These are phyloP conservation scores for Luscinia luscinia DNA, from an alignment of 2,797 vertebrate genomes.

Conservation along the genomic window DNA sequence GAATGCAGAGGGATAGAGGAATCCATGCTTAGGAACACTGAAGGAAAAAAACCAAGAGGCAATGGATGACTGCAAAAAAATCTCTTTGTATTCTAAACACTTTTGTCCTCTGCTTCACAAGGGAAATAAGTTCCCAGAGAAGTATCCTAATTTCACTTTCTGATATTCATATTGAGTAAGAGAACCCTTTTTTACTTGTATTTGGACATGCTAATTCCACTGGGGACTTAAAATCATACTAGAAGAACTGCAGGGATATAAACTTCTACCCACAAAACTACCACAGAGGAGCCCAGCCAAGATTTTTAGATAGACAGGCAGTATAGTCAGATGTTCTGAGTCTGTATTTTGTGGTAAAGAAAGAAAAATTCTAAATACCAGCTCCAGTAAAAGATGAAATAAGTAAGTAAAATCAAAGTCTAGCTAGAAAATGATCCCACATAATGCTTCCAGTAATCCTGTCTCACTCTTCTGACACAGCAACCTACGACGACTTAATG, in stretches of 20 bases:
- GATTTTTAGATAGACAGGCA: background rate
- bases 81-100: background rate
- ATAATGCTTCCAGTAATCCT: constrained; percentile 10
- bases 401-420: background rate
- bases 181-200: background rate
- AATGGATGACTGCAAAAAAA: background rate
- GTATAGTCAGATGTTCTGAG: background rate
- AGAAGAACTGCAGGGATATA: background rate
- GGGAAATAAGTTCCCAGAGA: background rate
- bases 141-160: background rate
- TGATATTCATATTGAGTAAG: background rate
- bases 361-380: background rate
- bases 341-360: background rate
- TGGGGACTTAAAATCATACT: background rate
- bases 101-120: background rate
- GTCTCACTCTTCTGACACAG: constrained; percentile 17
- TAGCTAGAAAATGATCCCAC: constrained; percentile 11
- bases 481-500: background rate
- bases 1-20: background rate
- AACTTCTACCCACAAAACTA: background rate
- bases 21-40: background rate
- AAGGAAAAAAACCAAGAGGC: fast-evolving
- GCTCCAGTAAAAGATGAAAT: background rate
- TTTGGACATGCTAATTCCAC: background rate
- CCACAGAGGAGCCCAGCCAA: background rate